Evolutionary conservation across 2,797 vertebrate species (phyloP).

Genomic region (Cirrhinus mrigala): DNA sequence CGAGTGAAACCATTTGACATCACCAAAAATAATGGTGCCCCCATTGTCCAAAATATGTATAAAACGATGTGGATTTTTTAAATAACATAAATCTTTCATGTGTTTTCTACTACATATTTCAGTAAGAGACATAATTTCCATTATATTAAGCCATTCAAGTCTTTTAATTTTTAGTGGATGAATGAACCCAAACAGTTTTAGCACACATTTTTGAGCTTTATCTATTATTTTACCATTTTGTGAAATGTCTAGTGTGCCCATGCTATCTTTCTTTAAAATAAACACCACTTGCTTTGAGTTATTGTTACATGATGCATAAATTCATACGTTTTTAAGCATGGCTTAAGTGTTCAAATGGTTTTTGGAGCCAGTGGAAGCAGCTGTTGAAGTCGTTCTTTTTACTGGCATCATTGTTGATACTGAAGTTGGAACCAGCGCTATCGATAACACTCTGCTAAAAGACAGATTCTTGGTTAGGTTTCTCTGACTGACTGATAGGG

Average conservation of each 20-base stretch:
- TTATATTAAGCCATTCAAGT: no score
- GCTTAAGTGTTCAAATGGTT: conserved; percentile 27
- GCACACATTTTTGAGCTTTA: no score
- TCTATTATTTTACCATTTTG: background rate
- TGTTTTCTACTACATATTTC: no score
- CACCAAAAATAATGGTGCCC: no score
- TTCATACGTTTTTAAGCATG: background rate
- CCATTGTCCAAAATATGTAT: no score
- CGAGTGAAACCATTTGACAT: no score
- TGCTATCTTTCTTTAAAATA: background rate
- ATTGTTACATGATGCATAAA: background rate
- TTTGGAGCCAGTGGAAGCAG: background rate
- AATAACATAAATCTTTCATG: no score
- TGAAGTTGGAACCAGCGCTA: background rate
- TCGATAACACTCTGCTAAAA: background rate
- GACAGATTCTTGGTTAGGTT: background rate
- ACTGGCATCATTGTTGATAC: background rate
- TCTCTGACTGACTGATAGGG: background rate
- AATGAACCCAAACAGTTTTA: background rate
- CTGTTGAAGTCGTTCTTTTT: background rate
- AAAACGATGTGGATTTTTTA: no score
- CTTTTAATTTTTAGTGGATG: background rate
- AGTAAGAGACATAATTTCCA: no score
- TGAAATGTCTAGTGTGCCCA: background rate
- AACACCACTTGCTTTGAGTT: background rate